Conservation (phyloP, 2,797 vertebrate genomes). For the Ptychadena robeensis region DNA sequence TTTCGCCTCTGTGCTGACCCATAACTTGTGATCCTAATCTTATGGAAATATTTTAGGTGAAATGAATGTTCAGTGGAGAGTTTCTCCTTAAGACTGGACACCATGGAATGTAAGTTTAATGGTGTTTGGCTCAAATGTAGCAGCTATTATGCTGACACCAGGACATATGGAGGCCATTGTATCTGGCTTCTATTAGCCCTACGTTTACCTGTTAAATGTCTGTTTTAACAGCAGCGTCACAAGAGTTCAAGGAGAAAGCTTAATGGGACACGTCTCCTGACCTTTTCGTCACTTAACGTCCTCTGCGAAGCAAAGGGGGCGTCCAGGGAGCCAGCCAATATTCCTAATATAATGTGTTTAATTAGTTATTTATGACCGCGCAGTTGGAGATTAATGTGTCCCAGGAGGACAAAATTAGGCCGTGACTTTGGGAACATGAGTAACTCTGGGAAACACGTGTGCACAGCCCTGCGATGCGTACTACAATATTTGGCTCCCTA, state of each 20-base stretch:
- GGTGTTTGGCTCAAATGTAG: constrained; percentile 68
- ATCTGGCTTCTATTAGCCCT: constrained; percentile 68
- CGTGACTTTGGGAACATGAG: constrained; percentile 5
- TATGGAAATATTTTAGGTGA: not conserved
- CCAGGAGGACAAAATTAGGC: constrained; percentile 13
- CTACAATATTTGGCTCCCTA: constrained; percentile 67
- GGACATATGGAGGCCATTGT: constrained; percentile 31
- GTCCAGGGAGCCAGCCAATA: constrained; percentile 68
- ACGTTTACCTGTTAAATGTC: constrained; percentile 70
- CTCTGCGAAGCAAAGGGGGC: constrained; percentile 73
- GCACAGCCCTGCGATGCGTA: constrained; percentile 59
- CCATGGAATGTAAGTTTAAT: constrained; percentile 66
- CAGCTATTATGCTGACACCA: constrained; percentile 66
- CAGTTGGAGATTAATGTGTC: constrained; percentile 34
- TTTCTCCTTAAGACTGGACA: constrained; percentile 53
- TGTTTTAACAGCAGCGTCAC: constrained; percentile 66
- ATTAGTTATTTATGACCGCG: constrained; percentile 60
- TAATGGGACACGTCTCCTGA: constrained; percentile 74
- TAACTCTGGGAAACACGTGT: constrained; percentile 15
- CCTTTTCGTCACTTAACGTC: constrained; percentile 74
- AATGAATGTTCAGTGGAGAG: not conserved
- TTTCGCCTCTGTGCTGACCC: too few relatives aligned
- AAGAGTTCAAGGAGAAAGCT: constrained; percentile 77
- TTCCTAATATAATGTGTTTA: constrained; percentile 63
- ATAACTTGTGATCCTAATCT: too few relatives aligned